Evolutionary conservation across 1,140 invertebrate genomes (phyloP), one percentile per base, ranked within the genome.

Genomic region (Drosophila varians): DNA sequence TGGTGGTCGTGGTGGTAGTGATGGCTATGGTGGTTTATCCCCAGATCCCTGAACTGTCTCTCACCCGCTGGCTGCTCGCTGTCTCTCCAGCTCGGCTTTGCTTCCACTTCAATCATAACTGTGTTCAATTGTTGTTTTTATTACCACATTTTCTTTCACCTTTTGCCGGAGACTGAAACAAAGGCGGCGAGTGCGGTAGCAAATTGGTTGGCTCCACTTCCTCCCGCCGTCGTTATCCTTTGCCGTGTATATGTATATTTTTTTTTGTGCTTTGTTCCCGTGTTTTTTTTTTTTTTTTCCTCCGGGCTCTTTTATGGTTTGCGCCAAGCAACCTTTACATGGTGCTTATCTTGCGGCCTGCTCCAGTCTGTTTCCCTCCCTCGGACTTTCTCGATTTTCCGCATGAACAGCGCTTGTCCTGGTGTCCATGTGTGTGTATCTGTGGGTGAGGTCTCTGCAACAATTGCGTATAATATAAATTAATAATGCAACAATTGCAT

Each of bases 381-480:
- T 19, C 45, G 14, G 46, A 62, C 57, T 75, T 52, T 12, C 60
- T 49, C 57, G 74, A 77, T 86, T 86, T 86, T 82, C 77, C 82
- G 73, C 82, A 64, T 82, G 77, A 87, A 21, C 64, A 38, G 68
- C 58, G 46, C 36, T 16, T 18, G 16, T n/a, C 38, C 40, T 26
- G 26, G 25, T 4, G 21, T 74, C 49, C 55, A 38, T n/a, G 34
- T 28, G 26, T 23, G 23, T 25, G 25, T 47, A 34, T 42, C 18
- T 38, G 19, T 25, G 62, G 14, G 48, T 11, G 19, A 9, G 7
- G 26, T 34, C 31, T 46, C 40, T 47, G 60, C 77, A 77, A 68
- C 83, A 87, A 87, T 88, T 88, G 83, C 77, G 82, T 74, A 88
- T 88, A 87, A 87, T 87, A 87, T 87, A 86, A 86, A 86, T 87